Percentiles rank a stretch among this genome's conserved stretches.
Conservation (phyloP, 2,797 vertebrate genomes). For the Erethizon dorsatum region DNA sequence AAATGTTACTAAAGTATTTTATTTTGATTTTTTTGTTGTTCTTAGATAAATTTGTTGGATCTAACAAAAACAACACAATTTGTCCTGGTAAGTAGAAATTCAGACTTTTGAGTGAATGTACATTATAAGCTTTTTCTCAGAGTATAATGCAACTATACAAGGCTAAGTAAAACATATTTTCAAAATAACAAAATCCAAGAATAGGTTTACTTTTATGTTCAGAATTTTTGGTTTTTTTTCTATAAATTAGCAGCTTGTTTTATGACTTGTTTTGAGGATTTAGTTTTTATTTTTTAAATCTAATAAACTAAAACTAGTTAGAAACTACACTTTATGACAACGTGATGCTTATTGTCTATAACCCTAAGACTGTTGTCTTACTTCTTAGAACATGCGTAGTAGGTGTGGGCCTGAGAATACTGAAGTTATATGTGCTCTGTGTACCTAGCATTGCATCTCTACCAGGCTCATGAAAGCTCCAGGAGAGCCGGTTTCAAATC, state of each 20-base stretch:
- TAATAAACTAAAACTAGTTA: constrained; percentile 22
- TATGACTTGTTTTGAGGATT: constrained; percentile 50
- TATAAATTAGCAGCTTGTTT: constrained; percentile 59
- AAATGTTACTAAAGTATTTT: constrained; percentile 63
- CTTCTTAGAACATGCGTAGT: background rate
- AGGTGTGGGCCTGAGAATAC: background rate
- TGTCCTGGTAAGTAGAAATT: constrained; percentile 94
- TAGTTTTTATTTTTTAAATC: constrained; percentile 58
- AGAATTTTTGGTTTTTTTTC: constrained; percentile 21
- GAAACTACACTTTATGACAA: background rate
- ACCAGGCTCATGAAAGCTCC: background rate
- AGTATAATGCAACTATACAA: constrained; percentile 31
- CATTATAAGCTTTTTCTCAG: constrained; percentile 44
- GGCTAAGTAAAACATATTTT: constrained; percentile 48
- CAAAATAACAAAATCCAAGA: constrained; percentile 52
- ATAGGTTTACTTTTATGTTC: constrained; percentile 20
- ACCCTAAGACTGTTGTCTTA: constrained; percentile 21
- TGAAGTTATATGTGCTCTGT: background rate
- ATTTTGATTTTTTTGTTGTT: constrained; percentile 72
- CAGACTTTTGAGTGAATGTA: constrained; percentile 66
- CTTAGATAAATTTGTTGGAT: constrained; percentile 94
- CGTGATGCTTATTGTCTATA: background rate
- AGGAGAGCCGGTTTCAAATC: background rate
- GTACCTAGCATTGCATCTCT: background rate
- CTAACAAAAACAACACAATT: constrained; percentile 94